Conservation (phyloP, 2,888 invertebrate species). For the Noctuana brunneofusca region DNA sequence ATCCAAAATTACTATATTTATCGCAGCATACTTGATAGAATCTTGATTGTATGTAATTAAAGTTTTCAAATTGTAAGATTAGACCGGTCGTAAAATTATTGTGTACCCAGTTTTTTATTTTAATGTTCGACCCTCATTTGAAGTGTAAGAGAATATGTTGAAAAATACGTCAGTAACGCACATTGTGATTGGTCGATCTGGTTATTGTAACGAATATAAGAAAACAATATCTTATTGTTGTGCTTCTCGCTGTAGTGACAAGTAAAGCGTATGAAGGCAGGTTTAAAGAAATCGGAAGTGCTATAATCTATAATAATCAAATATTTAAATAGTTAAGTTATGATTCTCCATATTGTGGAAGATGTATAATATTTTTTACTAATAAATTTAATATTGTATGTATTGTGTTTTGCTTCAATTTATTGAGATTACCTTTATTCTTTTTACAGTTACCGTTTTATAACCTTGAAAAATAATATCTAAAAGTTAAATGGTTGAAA, state of each 20-base stretch:
- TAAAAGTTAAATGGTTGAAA: no score
- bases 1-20: slow-evolving; percentile 77
- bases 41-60: slow-evolving; percentile 49
- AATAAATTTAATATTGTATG: slow-evolving; percentile 82
- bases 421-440: not conserved
- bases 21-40: slow-evolving; percentile 58
- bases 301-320: slow-evolving; percentile 81
- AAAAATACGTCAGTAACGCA: slow-evolving; percentile 47
- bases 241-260: slow-evolving; percentile 75
- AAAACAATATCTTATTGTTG: slow-evolving; percentile 47
- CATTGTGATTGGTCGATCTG: slow-evolving; percentile 47
- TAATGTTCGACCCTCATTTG: slow-evolving; percentile 68
- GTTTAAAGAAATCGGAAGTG: slow-evolving; percentile 74
- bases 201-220: slow-evolving; percentile 32
- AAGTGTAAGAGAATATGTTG: slow-evolving; percentile 56
- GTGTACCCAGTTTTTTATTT: slow-evolving; percentile 42
- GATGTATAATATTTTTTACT: slow-evolving; percentile 84
- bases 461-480: no score
- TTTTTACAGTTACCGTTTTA: no score
- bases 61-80: slow-evolving; percentile 43
- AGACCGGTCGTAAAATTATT: slow-evolving; percentile 8
- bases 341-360: slow-evolving; percentile 83
- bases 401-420: slow-evolving; percentile 57
- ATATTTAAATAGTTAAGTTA: slow-evolving; percentile 81
- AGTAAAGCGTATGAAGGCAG: slow-evolving; percentile 66